Base-by-base conservation (phyloP, 2,888 invertebrate genomes). In the Holacanthella duospinosa region DNA sequence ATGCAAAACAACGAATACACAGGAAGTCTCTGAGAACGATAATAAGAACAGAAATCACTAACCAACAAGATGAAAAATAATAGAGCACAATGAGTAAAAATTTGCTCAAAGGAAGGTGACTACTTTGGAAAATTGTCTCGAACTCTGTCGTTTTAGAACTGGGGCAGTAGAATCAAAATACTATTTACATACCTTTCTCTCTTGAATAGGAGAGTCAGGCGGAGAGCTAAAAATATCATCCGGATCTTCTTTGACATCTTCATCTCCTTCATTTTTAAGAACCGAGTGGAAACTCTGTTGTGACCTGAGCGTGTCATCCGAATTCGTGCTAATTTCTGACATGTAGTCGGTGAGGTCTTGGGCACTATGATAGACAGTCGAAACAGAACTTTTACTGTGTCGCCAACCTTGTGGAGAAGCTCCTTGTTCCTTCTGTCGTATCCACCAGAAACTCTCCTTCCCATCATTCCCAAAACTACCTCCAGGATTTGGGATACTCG, bases 151-250 rank as follows among this genome's bases (percentile, higher is more conserved):
- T n/a, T n/a, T n/a, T n/a, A n/a, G n/a, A n/a, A n/a, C n/a, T n/a
- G n/a, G n/a, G n/a, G 36, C 36, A 36, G 36, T 16, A 9, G 36
- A 36, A 36, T 36, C 16, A 36, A 6, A 36, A 36, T 16, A 9
- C 16, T 36, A 36, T 61, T 19, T 21, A 43, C 60, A 58, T 60
- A 70, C 70, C 72, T 72, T 73, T 63, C 64, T 71, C 43, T 62
- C 68, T 25, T 70, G 71, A 53, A 68, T 64, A 9, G 68, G 70
- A 28, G 71, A 67, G 60, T 65, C 68, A 62, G 66, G 68, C 16
- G 71, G 71, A 36, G 71, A 72, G 63, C 71, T 71, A 66, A 71
- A 73, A 65, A 73, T 70, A 66, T 73, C 73, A 55, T 43, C 59
- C 56, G 24, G 43, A 26, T 59, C 59, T 55, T 29, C 55, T 19